These are phyloP conservation scores for Halesus radiatus DNA, from an alignment of 1,140 invertebrate genomes.

Conservation along the genomic window DNA sequence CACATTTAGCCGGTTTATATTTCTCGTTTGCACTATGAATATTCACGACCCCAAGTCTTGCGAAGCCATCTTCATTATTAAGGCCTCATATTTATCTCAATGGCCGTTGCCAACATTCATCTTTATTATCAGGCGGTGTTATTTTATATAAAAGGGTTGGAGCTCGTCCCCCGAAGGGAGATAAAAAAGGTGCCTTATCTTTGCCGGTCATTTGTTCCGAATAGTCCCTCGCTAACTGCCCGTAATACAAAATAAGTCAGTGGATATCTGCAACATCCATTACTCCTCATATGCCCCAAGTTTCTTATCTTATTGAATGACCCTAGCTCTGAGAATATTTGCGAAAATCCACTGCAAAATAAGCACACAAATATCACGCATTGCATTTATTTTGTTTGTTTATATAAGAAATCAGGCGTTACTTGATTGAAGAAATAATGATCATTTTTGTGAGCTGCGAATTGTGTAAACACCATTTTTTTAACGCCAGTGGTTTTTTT, in stretches of 20 bases:
- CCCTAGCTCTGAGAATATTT: background rate
- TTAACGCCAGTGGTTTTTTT: no score
- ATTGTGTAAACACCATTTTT: no score
- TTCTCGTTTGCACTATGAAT: no score
- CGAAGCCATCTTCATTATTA: conserved; percentile 26
- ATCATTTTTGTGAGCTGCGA: no score
- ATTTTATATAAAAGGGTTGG: conserved; percentile 43
- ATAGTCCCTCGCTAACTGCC: conserved; percentile 53
- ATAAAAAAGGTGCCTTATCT: conserved; percentile 58
- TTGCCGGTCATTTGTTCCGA: conserved; percentile 56
- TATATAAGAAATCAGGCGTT: no score
- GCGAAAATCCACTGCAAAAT: background rate
- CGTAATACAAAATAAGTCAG: conserved; percentile 49
- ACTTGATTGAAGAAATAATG: no score
- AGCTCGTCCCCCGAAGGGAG: conserved; percentile 24
- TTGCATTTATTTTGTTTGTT: no score
- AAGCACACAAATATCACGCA: no score
- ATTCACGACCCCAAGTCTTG: background rate
- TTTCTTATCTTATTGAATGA: background rate
- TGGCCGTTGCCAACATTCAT: conserved; percentile 20
- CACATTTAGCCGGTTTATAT: no score
- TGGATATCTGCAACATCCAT: conserved; percentile 29
- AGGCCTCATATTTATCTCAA: conserved; percentile 21
- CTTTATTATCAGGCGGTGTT: conserved; percentile 30
- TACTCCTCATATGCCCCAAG: conserved; percentile 2